phyloP scores from a whole-genome alignment of 2,797 vertebrate genomes.

The Limosa lapponica region DNA sequence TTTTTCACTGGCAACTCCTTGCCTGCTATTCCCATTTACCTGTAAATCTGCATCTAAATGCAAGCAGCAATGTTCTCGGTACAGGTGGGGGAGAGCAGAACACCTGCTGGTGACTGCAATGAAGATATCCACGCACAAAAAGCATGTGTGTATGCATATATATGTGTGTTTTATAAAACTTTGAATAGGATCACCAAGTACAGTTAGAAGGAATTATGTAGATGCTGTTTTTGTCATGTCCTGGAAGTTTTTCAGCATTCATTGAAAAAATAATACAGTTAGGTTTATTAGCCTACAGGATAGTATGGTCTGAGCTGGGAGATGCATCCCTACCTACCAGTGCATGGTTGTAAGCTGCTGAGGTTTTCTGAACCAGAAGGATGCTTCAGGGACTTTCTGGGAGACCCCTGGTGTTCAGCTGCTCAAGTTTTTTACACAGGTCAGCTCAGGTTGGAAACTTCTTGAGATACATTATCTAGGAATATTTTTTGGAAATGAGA shows the following conservation, averaged over 20 bases:
- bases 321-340: not conserved
- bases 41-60: constrained; percentile 12
- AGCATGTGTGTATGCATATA: accelerated
- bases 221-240: accelerated
- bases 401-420: not conserved
- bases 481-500: not conserved
- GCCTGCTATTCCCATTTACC: not conserved
- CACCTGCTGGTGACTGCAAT: not conserved
- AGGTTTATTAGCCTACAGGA: not conserved
- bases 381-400: too few relatives aligned
- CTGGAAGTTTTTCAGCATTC: not conserved
- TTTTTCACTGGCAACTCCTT: not conserved
- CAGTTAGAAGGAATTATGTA: not conserved
- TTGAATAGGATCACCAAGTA: accelerated
- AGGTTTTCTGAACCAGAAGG: not conserved
- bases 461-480: not conserved
- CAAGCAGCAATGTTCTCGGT: not conserved
- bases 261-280: not conserved
- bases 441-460: not conserved
- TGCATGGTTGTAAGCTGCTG: accelerated
- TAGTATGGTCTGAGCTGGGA: not conserved
- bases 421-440: not conserved
- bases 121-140: not conserved
- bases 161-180: accelerated
- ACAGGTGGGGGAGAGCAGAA: not conserved